These are phyloP conservation scores for Corapipo altera DNA, from an alignment of 2,113 vertebrate species.

Conservation along the genomic window DNA sequence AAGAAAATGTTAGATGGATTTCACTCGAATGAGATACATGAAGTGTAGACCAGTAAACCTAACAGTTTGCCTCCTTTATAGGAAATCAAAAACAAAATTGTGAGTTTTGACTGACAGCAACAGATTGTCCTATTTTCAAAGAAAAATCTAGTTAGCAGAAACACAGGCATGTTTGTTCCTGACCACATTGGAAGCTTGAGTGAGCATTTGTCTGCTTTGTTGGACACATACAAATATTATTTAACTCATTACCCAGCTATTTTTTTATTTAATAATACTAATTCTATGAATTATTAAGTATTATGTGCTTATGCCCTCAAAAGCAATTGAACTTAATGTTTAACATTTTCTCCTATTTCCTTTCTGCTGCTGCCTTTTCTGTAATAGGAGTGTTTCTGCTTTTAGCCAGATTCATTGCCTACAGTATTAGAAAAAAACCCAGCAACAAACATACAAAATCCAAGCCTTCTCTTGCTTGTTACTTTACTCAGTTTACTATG, in stretches of 20 bases:
- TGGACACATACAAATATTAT: not conserved
- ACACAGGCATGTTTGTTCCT: not conserved
- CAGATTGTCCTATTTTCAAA: slow-evolving; percentile 17
- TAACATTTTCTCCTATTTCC: not conserved
- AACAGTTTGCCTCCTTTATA: slow-evolving; percentile 6
- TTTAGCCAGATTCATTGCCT: not conserved
- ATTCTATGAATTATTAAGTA: not conserved
- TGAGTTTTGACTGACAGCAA: slow-evolving; percentile 53
- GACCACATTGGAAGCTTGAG: not conserved
- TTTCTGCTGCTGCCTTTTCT: not conserved
- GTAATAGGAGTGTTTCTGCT: not conserved
- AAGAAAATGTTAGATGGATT: not conserved
- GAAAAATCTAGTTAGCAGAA: slow-evolving; percentile 39
- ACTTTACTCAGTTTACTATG: not conserved
- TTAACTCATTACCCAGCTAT: not conserved
- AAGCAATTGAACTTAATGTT: not conserved
- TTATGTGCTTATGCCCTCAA: not conserved
- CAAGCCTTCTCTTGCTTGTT: not conserved
- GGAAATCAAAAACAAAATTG: slow-evolving; percentile 18
- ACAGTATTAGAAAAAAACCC: not conserved
- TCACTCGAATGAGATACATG: not conserved
- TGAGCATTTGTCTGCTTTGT: not conserved
- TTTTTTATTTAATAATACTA: not conserved
- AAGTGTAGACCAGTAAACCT: slow-evolving; percentile 1
- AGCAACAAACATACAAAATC: not conserved